Percentiles rank a stretch among this genome's conserved stretches.
Evolutionary conservation across 2,888 invertebrate species (phyloP).

Genomic region (Polydrusus tereticollis): DNA sequence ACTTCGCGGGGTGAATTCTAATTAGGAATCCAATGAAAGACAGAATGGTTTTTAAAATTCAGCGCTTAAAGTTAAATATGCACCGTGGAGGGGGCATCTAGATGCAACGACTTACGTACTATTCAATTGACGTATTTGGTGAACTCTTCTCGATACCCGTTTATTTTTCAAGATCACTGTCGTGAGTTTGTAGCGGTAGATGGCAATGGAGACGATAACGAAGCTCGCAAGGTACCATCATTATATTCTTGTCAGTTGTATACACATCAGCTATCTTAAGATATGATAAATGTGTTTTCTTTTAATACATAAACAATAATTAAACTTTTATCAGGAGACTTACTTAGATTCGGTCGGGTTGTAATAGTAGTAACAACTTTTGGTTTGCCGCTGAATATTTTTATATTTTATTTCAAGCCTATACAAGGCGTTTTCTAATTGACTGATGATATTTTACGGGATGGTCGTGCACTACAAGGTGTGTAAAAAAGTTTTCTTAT

Average conservation of each 20-base stretch:
- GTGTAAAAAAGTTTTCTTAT: too few species aligned
- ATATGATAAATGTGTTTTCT: too few species aligned
- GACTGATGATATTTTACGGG: too few species aligned
- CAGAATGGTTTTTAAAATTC: slow-evolving; percentile 38
- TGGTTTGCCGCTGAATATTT: too few species aligned
- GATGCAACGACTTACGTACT: slow-evolving; percentile 8
- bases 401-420: too few species aligned
- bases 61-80: slow-evolving; percentile 10
- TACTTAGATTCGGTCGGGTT: too few species aligned
- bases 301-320: too few species aligned
- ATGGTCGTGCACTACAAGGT: too few species aligned
- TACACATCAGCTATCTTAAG: too few species aligned
- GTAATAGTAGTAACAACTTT: too few species aligned
- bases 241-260: not conserved
- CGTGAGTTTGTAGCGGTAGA: slow-evolving; percentile 13
- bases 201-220: slow-evolving; percentile 15
- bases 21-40: slow-evolving; percentile 17
- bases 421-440: too few species aligned
- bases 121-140: slow-evolving; percentile 19
- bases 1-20: slow-evolving; percentile 17
- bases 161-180: slow-evolving; percentile 39
- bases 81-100: slow-evolving; percentile 3
- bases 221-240: not conserved
- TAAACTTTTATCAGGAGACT: too few species aligned
- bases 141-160: slow-evolving; percentile 22